phyloP scores from a whole-genome alignment of 2,888 invertebrate species.

The Lottia gigantea region DNA sequence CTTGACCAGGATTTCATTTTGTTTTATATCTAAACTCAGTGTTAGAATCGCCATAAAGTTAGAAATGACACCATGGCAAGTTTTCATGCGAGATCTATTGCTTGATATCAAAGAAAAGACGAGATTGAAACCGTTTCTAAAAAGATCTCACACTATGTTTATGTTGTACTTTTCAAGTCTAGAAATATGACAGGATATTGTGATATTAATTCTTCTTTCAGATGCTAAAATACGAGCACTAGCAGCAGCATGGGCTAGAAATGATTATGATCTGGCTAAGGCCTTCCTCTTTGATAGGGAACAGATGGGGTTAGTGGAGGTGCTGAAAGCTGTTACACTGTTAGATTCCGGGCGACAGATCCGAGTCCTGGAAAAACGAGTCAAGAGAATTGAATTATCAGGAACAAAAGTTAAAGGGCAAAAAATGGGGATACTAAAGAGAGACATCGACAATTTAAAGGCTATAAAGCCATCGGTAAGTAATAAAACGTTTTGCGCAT shows the following conservation, averaged over 20 bases:
- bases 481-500: constrained; percentile 11
- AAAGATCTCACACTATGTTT: too few relatives aligned
- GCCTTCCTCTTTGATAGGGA: constrained; percentile 51
- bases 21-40: too few relatives aligned
- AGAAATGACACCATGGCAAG: too few relatives aligned
- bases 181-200: too few relatives aligned
- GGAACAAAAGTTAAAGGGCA: constrained; percentile 49
- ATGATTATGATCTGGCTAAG: constrained; percentile 58
- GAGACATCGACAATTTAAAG: constrained; percentile 61
- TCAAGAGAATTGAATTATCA: constrained; percentile 54
- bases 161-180: too few relatives aligned
- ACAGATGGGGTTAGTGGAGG: constrained; percentile 60
- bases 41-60: too few relatives aligned
- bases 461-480: constrained; percentile 56
- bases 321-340: constrained; percentile 57
- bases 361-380: constrained; percentile 60
- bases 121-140: too few relatives aligned
- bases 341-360: constrained; percentile 59
- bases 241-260: constrained; percentile 63
- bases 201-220: constrained; percentile 25
- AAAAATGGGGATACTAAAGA: constrained; percentile 62
- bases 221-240: constrained; percentile 61
- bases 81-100: too few relatives aligned
- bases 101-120: too few relatives aligned
- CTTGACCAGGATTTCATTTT: too few relatives aligned